Conservation (phyloP, 2,113 vertebrate species). For the Cinclus mexicanus region DNA sequence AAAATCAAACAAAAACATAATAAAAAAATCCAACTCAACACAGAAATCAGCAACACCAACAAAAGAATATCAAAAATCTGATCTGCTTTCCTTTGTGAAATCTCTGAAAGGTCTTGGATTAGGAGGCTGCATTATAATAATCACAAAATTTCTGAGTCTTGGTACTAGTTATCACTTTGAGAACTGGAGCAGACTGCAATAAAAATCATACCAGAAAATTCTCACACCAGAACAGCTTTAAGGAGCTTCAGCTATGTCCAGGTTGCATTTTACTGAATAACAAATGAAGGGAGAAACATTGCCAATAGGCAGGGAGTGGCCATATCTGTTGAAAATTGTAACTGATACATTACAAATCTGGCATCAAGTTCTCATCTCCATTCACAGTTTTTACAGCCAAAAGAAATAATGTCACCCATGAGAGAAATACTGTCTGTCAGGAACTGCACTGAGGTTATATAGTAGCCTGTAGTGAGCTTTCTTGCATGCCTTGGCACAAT, state of each 20-base stretch:
- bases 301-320: background rate
- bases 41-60: background rate
- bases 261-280: background rate
- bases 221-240: background rate
- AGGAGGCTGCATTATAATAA: background rate
- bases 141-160: background rate
- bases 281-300: background rate
- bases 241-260: background rate
- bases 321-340: background rate
- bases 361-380: slow-evolving; percentile 11
- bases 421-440: background rate
- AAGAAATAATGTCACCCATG: background rate
- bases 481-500: background rate
- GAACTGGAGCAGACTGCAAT: background rate
- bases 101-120: background rate
- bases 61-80: background rate
- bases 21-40: background rate
- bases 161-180: background rate
- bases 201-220: background rate
- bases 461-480: background rate
- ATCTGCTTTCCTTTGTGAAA: background rate
- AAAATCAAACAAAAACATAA: background rate
- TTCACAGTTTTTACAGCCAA: slow-evolving; percentile 10
- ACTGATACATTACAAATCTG: background rate
- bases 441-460: background rate